Percentiles rank a stretch among this genome's conserved stretches.
Conservation (phyloP, 1,140 invertebrate species). For the Berghia stephanieae region DNA sequence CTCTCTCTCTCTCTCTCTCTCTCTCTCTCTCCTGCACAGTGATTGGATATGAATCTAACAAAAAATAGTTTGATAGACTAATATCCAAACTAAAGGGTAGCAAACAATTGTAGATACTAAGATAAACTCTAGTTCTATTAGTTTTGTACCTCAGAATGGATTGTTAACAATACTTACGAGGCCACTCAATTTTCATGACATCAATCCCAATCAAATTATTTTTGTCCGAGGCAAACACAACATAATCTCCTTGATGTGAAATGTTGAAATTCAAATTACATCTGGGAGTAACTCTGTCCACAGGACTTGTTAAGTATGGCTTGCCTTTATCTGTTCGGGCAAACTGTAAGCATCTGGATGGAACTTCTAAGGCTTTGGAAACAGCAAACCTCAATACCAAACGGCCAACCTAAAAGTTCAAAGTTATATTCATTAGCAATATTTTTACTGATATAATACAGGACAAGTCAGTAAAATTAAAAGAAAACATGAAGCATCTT, state of each 20-base stretch:
- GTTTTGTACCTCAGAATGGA: neutral
- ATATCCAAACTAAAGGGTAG: no score
- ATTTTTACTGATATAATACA: no score
- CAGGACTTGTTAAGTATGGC: conserved; percentile 62
- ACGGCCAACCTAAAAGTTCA: conserved; percentile 78
- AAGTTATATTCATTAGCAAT: neutral
- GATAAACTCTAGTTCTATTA: no score
- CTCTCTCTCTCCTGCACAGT: no score
- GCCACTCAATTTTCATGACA: conserved; percentile 69
- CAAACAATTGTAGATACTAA: no score
- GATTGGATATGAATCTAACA: no score
- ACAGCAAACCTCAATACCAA: conserved; percentile 86
- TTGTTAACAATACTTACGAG: conserved; percentile 47
- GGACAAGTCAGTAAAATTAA: no score
- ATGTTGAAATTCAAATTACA: conserved; percentile 80
- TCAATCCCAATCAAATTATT: conserved; percentile 68
- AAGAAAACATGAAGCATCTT: neutral
- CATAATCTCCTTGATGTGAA: conserved; percentile 89
- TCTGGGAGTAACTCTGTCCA: neutral
- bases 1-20: no score
- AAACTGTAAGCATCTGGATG: conserved; percentile 74
- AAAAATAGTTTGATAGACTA: no score
- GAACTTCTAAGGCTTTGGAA: conserved; percentile 70
- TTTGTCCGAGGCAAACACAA: conserved; percentile 79
- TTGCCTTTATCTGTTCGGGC: conserved; percentile 69